These are phyloP conservation scores for Frankliniella fusca DNA, from an alignment of 2,888 invertebrate genomes.

Conservation along the genomic window DNA sequence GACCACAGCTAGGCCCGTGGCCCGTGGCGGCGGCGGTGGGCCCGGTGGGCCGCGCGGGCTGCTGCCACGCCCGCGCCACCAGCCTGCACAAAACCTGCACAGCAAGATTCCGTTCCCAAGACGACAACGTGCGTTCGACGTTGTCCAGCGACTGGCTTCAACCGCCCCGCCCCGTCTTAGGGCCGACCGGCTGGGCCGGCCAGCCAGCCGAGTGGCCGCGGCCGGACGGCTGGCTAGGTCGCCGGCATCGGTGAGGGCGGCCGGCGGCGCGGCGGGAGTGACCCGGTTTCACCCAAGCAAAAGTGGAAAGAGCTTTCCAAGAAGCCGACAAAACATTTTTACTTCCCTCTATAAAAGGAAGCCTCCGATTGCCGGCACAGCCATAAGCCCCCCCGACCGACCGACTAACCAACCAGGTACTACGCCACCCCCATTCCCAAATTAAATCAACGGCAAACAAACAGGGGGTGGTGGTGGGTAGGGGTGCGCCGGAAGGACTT, in stretches of 20 bases:
- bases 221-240: no score
- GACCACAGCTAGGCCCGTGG: not conserved
- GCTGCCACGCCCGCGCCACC: not conserved
- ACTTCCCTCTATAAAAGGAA: no score
- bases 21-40: no score
- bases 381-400: no score
- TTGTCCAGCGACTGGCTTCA: not conserved
- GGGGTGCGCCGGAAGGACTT: not conserved
- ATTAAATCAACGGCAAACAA: not conserved
- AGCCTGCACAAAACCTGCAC: conserved; percentile 1
- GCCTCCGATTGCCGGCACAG: no score
- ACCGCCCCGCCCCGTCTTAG: not conserved
- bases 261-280: not conserved
- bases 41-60: no score
- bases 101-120: conserved; percentile 15
- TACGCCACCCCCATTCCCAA: not conserved
- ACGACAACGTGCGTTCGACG: not conserved
- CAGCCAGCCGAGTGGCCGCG: no score
- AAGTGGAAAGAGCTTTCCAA: no score
- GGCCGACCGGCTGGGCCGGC: not conserved
- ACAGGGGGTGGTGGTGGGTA: not conserved
- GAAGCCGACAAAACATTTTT: no score
- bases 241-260: not conserved
- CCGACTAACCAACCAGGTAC: no score
- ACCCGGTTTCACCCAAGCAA: not conserved